Base-by-base conservation (phyloP, 2,113 vertebrate species). In the Megalops atlanticus region DNA sequence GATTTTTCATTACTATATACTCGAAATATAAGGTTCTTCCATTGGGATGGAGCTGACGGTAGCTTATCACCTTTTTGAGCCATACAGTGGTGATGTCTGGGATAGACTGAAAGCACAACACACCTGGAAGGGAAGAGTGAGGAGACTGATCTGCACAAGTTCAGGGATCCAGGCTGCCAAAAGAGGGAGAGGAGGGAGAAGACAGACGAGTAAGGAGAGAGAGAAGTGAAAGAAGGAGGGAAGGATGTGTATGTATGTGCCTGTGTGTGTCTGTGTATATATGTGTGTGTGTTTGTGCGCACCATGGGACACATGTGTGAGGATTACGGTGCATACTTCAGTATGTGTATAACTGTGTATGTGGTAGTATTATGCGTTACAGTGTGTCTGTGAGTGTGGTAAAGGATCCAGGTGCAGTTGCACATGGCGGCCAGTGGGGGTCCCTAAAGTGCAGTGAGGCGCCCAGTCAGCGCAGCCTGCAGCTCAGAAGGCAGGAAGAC, bases 401-500 rank as follows among this genome's bases (percentile, higher is more conserved):
- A 45, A 64, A 69, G 18, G 16, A 45, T 81, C 73, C 79, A 82
- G 83, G 86, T 90, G 91, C 89, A 89, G 87, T 87, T 85, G 86
- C 79, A 84, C 80, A 81, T 83, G 80, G 76, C 38, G 83, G 80
- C 86, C 89, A 87, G 84, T 49, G 38, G 89, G 81, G 35, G 47
- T 38, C 38, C 88, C 86, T 92, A 94, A 86, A 94, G 92, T n/a
- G 93, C 94, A 2, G 94, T 95, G 89, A 95, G 94, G 80, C 94
- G 91, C 47, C 94, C 94, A 0, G 90, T 95, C 54, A 98, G 91
- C 1, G 94, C 95, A 0, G 89, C 91, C 86, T 86, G 95, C 35
- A 98, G 96, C 88, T 98, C 96, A 0, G 90, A 88, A 0, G 96
- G 96, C 58, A 94, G 81, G 87, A 97, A 98, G 83, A 98, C 95